Base-by-base conservation (phyloP, 2,797 vertebrate genomes). In the Fistularia tabacaria region DNA sequence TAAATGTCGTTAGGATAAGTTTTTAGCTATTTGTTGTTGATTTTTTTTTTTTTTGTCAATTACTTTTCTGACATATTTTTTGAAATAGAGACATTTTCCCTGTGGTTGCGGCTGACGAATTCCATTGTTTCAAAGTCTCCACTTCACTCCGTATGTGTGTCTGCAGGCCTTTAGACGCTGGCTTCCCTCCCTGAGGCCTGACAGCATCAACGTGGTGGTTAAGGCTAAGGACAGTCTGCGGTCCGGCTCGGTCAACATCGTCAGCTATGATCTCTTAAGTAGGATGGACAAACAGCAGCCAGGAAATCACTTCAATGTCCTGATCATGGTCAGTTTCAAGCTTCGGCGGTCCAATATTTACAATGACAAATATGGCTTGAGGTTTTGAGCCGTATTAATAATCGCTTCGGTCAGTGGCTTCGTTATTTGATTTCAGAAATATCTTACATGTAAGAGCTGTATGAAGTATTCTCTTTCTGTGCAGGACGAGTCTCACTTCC, bases 401-500 rank as follows among this genome's bases (percentile, higher is more conserved):
- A 25, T 25, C 13, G 0, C 0, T 7, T 25, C 3, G 6, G 3
- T 51, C 15, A 9, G 8, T 49, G 9, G 11, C 10, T 4, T 40
- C 1, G 36, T 46, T 9, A 3, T 11, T 44, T 52, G 12, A 7
- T 38, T 44, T 14, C 11, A 1, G 6, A 11, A 10, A 57, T 10
- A 12, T 2, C 5, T 43, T 49, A 7, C 54, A 11, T n/a, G n/a
- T n/a, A 25, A 25, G 25, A 25, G 25, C 25, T 9, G 8, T 48
- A 39, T 25, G 37, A 9, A 7, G 39, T 5, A 50, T 7, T 44
- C 50, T 51, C 51, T 49, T 57, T 73, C 13, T 72, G 10, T 61
- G 38, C 80, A 99, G 97, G 97, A 99, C 74, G 97, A 99, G 76
- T 98, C 93, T 57, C 97, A 99, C 87, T 99, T 96, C 71, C 85